phyloP scores from a whole-genome alignment of 2,888 invertebrate species.

The Agrochola macilenta region DNA sequence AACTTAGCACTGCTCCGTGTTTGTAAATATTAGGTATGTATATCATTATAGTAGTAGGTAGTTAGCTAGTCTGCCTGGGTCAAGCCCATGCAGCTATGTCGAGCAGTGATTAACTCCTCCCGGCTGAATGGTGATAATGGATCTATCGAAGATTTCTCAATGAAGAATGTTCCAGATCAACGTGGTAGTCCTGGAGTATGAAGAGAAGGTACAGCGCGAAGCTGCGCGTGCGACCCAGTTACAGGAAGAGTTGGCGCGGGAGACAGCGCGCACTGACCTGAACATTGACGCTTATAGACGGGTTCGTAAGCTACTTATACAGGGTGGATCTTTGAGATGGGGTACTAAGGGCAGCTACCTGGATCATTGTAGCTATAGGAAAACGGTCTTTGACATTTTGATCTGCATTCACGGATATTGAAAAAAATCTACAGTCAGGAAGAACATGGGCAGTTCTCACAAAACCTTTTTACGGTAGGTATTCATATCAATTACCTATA shows the following conservation, averaged over 20 bases:
- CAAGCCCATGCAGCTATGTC: not conserved
- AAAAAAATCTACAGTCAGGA: too few relatives aligned
- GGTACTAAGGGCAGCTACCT: too few relatives aligned
- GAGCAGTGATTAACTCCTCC: not conserved
- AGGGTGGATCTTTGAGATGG: too few relatives aligned
- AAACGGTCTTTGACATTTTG: too few relatives aligned
- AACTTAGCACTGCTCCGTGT: too few relatives aligned
- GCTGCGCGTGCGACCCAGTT: constrained; percentile 80
- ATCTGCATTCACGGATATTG: too few relatives aligned
- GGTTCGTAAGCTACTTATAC: constrained; percentile 76
- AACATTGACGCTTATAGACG: constrained; percentile 85
- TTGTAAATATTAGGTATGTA: too few relatives aligned
- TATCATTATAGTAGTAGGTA: too few relatives aligned
- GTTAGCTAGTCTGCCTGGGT: too few relatives aligned
- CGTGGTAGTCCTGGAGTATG: constrained; percentile 85
- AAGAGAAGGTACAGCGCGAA: constrained; percentile 86
- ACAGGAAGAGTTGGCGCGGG: constrained; percentile 82
- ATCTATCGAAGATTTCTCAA: not conserved
- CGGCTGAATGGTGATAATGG: not conserved
- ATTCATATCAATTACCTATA: constrained; percentile 1
- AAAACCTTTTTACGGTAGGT: too few relatives aligned
- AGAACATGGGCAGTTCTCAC: too few relatives aligned
- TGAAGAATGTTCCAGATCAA: constrained; percentile 77
- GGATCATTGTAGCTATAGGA: too few relatives aligned
- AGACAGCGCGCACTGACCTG: constrained; percentile 79